Evolutionary conservation across 2,797 vertebrate genomes (phyloP), one percentile per base, ranked within the genome.

Genomic region (Adrianichthys oophorus): DNA sequence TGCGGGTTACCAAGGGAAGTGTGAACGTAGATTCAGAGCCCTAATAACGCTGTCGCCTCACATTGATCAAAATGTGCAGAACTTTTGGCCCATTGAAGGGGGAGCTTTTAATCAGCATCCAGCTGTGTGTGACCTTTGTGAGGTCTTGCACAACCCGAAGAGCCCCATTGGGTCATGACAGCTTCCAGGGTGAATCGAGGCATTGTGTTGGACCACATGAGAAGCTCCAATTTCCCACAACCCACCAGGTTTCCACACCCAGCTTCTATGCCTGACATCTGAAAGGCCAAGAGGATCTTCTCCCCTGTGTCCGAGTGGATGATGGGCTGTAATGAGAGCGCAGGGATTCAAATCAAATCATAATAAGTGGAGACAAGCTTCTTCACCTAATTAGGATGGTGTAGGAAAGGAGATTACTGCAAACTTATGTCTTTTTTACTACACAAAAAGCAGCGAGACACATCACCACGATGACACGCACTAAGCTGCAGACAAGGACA

Each of bases 271-370:
- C 95, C 96, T 94, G 96, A 98, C 97, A 98, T 98, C 48, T 94
- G 89, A 91, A 98, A 98, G 65, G 96, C 95, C 95, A 98, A 97
- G 90, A 95, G 90, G 89, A 98, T 95, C 91, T 95, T 96, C 89
- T 98, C 94, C 19, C 94, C 94, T 0, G 95, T 97, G 76, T 98
- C 96, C 0, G 95, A 95, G 62, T 98, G 95, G 80, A 98, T 92
- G 89, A 98, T 94, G 76, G 96, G 95, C 96, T 98, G 88, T 4
- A 65, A 76, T 52, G 29, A 65, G 19, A 72, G 41, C 14, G n/a
- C 24, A 68, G 54, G 15, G 37, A 64, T 47, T 10, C 50, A 29
- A 58, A 74, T 71, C 45, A 74, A 18, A 47, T 0, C 1, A 68
- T 61, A 79, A 78, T 68, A 60, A 83, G 59, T 0, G 10, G 40